phyloP scores from a whole-genome alignment of 1,140 invertebrate genomes.

The Rhagoletis zephyria region DNA sequence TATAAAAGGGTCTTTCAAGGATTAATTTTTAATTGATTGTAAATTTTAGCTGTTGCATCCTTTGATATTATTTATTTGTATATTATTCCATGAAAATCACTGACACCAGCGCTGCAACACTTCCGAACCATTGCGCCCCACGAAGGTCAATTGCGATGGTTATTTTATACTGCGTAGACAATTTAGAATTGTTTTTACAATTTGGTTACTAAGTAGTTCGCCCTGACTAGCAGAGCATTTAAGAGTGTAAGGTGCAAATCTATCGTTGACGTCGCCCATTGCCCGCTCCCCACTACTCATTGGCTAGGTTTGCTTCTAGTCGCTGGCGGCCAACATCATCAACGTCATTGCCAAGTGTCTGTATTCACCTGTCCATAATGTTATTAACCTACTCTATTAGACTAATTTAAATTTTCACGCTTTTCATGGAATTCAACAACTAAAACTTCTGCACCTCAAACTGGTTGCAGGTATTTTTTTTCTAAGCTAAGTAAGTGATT shows the following conservation, averaged over 20 bases:
- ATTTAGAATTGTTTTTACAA: no score
- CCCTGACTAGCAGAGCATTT: no score
- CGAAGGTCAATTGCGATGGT: no score
- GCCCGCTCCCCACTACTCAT: not conserved
- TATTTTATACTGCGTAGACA: no score
- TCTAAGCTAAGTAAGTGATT: not conserved
- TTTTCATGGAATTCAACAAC: not conserved
- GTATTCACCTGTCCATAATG: not conserved
- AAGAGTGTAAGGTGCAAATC: not conserved
- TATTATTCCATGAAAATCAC: no score
- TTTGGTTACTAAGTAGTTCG: no score
- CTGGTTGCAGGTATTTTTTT: not conserved
- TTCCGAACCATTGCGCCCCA: no score
- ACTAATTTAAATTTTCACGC: conserved; percentile 5
- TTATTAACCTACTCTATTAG: conserved; percentile 40
- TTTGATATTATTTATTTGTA: no score
- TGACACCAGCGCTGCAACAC: no score
- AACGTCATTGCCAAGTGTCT: not conserved
- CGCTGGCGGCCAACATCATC: not conserved
- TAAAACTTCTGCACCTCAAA: not conserved
- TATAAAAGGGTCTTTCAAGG: no score
- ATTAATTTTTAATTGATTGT: no score
- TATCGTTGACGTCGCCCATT: not conserved
- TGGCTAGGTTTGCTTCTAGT: not conserved
- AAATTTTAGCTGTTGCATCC: no score